Base-by-base conservation (phyloP, 2,888 invertebrate species). In the Petrolisthes manimaculis region DNA sequence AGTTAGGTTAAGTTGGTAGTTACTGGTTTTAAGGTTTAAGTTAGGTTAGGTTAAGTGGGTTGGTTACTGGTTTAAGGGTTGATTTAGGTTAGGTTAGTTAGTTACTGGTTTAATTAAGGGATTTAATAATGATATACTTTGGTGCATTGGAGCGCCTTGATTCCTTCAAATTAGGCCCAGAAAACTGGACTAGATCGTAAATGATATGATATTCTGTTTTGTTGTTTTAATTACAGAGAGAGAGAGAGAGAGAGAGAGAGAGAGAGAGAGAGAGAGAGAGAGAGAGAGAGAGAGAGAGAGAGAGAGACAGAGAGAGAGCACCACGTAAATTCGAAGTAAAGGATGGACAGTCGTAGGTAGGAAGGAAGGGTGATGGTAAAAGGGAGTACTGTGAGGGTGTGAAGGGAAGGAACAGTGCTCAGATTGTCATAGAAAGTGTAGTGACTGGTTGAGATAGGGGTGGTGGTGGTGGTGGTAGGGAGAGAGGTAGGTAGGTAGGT, bases 1-100 rank as follows among this genome's bases (percentile, higher is more conserved):
- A 5, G 71, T 71, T 71, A 71, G 71, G 71, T 71, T 71, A 71
- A 24, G 71, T 71, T 12, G 24, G n/a, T n/a, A n/a, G n/a, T n/a
- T n/a, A n/a, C n/a, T n/a, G n/a, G n/a, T n/a, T n/a, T n/a, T n/a
- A n/a, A n/a, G n/a, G 18, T n/a, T 71, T 71, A 71, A 24, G 5
- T 71, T 71, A 71, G 71, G 71, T 71, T 6, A 71, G 71, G 71
- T 71, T 71, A 9, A 21, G 5, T 71, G 4, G 12, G 71, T 71
- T 67, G 14, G 67, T 8, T 67, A 67, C 8, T 8, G 67, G 12
- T 67, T 67, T 67, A 67, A 67, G 4, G 71, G 71, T 71, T 6
- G 3, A 24, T n/a, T 71, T 71, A 71, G 12, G 71, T 71, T 6
- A 9, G 71, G 71, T 71, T 6, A 71, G 71, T 18, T 71, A 9